phyloP scores from a whole-genome alignment of 2,113 vertebrate species.

The Aphelocoma coerulescens region DNA sequence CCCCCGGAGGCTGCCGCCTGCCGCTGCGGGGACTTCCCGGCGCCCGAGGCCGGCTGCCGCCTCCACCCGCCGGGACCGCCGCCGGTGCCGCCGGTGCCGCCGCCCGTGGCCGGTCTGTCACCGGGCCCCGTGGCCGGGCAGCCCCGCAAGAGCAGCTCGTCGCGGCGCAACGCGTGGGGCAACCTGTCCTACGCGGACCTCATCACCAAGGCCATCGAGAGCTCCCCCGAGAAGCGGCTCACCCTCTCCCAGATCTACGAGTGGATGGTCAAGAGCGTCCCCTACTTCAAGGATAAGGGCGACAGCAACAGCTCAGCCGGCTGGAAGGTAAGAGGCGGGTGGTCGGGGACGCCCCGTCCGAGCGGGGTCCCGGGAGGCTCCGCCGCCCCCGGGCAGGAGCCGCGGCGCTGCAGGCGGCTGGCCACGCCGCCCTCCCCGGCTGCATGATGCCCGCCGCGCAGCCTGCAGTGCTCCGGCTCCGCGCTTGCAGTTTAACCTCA shows the following conservation, averaged over 20 bases:
- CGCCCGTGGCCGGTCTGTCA: conserved; percentile 74
- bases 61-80: conserved; percentile 23
- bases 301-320: conserved; percentile 81
- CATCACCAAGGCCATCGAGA: conserved; percentile 97
- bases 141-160: conserved; percentile 94
- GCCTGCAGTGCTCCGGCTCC: background rate
- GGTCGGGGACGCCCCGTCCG: background rate
- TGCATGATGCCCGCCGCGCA: background rate
- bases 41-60: conserved; percentile 45
- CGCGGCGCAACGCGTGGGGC: conserved; percentile 94
- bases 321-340: conserved; percentile 86
- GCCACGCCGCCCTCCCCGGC: background rate
- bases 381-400: background rate
- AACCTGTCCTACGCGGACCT: conserved; percentile 98
- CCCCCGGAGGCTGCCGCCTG: conserved; percentile 57
- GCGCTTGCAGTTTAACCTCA: background rate
- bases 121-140: conserved; percentile 76
- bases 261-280: conserved; percentile 97
- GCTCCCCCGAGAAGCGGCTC: conserved; percentile 91
- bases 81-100: conserved; percentile 64
- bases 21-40: conserved; percentile 57
- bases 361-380: background rate
- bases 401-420: background rate
- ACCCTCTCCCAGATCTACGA: conserved; percentile 97
- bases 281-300: conserved; percentile 97